phyloP scores from a whole-genome alignment of 2,797 vertebrate species.

The Hypotaenidia okinawae region DNA sequence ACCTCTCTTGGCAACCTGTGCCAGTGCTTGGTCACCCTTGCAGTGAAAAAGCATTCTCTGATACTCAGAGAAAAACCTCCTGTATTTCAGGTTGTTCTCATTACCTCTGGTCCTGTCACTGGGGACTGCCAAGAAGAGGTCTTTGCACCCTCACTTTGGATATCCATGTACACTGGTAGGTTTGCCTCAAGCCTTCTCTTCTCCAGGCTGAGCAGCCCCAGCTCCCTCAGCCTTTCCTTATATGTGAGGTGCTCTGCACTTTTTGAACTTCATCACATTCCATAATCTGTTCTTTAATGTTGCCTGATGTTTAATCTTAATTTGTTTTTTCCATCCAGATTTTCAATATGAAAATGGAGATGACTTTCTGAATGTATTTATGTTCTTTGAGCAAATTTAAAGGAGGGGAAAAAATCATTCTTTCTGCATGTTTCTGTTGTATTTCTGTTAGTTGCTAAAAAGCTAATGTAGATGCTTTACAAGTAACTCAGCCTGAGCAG shows the following conservation, averaged over 20 bases:
- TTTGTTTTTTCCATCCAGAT: not conserved
- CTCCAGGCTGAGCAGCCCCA: not conserved
- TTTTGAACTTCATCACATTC: not conserved
- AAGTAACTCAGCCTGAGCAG: not conserved
- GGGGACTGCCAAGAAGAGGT: not conserved
- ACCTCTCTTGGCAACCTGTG: too few relatives aligned
- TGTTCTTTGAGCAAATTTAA: not conserved
- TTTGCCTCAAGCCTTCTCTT: not conserved
- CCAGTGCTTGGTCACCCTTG: not conserved
- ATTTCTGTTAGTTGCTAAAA: not conserved
- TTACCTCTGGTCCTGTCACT: not conserved
- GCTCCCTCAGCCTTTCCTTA: not conserved
- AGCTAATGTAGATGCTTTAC: not conserved
- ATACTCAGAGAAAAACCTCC: not conserved
- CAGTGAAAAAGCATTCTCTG: not conserved
- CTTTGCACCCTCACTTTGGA: not conserved
- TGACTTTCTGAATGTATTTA: not conserved
- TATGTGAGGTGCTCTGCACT: not conserved
- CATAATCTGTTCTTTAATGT: not conserved
- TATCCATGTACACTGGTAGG: not conserved
- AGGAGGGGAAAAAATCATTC: not conserved
- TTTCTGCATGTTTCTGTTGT: not conserved
- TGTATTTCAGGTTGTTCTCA: not conserved
- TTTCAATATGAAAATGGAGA: not conserved
- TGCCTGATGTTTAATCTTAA: not conserved